Base-by-base conservation (phyloP, 2,113 vertebrate species). In the Grallaria varia region DNA sequence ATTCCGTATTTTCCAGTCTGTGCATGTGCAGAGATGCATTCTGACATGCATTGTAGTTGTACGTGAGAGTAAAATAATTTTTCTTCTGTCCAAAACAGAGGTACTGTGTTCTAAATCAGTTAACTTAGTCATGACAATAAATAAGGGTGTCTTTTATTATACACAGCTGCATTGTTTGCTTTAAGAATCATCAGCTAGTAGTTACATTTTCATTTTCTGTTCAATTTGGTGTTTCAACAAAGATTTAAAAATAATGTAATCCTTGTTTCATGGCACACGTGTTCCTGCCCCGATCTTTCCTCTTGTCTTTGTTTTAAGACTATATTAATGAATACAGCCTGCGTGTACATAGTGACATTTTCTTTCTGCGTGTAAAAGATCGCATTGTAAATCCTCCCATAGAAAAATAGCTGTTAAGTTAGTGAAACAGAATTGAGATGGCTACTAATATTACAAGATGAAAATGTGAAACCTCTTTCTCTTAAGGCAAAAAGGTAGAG, bases 251-350 rank as follows among this genome's bases (percentile, higher is more conserved):
- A 96, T 86, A 95, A 88, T 89, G 78, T 76, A 62, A 80, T 93
- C 77, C 79, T 91, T 96, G 89, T 97, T 79, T 82, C 90, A 73
- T n/a, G 60, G 82, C 14, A 72, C 97, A 97, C 71, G 76, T 97
- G 93, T 94, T 96, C 78, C 88, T 81, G 81, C 91, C 87, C 84
- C 10, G 37, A 91, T 97, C 96, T 97, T 97, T 96, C 96, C 84
- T 96, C 49, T 59, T 87, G 92, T 94, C 95, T 98, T 97, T 98
- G 97, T 98, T 94, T 97, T 97, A 97, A 97, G 89, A 93, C 85
- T 73, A 94, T 96, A 95, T 97, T 96, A 97, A 93, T 96, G 90
- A 89, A 92, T 96, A 58, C 79, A 96, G 94, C 74, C 87, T 96
- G 58, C 79, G 47, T 93, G 74, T 94, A 88, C 71, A 74, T 94